Evolutionary conservation across 2,888 invertebrate species (phyloP).

Genomic region (Scaptodrosophila latifasciaeformis): DNA sequence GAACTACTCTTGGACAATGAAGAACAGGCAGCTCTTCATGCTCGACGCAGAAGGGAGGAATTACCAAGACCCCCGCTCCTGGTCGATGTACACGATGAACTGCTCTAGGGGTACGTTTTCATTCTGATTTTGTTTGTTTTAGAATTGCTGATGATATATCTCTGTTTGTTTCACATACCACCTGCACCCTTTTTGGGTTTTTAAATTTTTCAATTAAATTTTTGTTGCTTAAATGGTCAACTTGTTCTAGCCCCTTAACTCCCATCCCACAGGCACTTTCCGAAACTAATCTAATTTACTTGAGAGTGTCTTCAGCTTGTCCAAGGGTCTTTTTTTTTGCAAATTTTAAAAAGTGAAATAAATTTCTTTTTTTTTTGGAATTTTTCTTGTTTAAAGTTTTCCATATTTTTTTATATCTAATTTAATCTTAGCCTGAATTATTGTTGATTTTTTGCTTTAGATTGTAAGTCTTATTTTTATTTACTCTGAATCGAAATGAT

Average conservation of each 20-base stretch:
- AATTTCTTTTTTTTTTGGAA: constrained; percentile 15
- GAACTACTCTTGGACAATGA: constrained; percentile 38
- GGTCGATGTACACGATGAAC: constrained; percentile 41
- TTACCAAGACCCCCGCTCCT: constrained; percentile 31
- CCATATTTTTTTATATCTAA: background rate
- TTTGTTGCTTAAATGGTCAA: too few relatives aligned
- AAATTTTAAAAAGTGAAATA: constrained; percentile 24
- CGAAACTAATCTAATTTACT: too few relatives aligned
- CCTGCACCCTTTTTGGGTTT: background rate
- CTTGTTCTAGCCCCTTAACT: too few relatives aligned
- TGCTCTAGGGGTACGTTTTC: constrained; percentile 46
- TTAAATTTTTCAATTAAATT: background rate
- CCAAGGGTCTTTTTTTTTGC: background rate
- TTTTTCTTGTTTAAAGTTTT: constrained; percentile 8
- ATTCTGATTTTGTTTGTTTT: constrained; percentile 38
- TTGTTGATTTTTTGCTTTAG: constrained; percentile 36
- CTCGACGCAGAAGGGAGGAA: constrained; percentile 32
- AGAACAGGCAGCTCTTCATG: constrained; percentile 39
- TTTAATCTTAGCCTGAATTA: constrained; percentile 45
- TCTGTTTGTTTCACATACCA: constrained; percentile 33
- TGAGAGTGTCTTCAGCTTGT: background rate
- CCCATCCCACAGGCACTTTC: too few relatives aligned
- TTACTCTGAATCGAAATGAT: background rate
- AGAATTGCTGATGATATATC: constrained; percentile 40
- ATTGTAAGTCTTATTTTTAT: background rate